A percentile compares a stretch with the other conserved stretches of the same genome.
Conservation (phyloP, 2,797 vertebrate genomes). For the Lithobates pipiens region DNA sequence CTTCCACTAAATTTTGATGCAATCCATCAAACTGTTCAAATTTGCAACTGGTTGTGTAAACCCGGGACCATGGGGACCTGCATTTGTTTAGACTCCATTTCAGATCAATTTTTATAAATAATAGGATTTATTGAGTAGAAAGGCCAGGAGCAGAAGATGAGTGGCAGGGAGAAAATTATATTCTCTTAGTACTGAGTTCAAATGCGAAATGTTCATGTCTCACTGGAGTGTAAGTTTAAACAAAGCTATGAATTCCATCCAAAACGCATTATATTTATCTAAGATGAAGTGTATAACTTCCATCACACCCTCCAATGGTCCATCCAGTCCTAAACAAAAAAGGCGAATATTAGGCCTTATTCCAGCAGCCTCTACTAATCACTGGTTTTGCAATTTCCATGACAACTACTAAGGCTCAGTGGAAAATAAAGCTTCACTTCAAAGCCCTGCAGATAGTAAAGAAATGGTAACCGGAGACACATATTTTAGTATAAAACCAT, state of each 20-base stretch:
- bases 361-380: not conserved
- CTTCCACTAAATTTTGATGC: too few species aligned
- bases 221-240: constrained; percentile 1
- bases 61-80: not conserved
- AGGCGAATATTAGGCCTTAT: not conserved
- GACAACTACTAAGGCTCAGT: constrained; percentile 4
- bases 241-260: constrained; percentile 11
- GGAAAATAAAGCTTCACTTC: constrained; percentile 1
- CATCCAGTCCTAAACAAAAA: constrained; percentile 33
- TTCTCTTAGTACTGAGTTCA: not conserved
- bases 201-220: not conserved
- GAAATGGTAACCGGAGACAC: constrained; percentile 44
- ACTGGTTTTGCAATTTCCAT: constrained; percentile 31
- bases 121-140: not conserved
- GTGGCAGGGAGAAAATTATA: not conserved
- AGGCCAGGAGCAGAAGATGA: not conserved
- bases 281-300: constrained; percentile 8
- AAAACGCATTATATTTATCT: not conserved
- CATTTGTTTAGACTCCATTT: not conserved
- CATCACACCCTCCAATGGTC: constrained; percentile 44
- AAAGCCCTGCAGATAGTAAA: constrained; percentile 24
- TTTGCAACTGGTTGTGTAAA: not conserved
- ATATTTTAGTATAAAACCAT: constrained; percentile 25
- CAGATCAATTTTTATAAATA: not conserved
- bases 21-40: not conserved